A percentile compares a stretch with the other conserved stretches of the same genome.
Conservation (phyloP, 37 sponge, comb jelly and placozoan genomes). For the Bolinopsis microptera region DNA sequence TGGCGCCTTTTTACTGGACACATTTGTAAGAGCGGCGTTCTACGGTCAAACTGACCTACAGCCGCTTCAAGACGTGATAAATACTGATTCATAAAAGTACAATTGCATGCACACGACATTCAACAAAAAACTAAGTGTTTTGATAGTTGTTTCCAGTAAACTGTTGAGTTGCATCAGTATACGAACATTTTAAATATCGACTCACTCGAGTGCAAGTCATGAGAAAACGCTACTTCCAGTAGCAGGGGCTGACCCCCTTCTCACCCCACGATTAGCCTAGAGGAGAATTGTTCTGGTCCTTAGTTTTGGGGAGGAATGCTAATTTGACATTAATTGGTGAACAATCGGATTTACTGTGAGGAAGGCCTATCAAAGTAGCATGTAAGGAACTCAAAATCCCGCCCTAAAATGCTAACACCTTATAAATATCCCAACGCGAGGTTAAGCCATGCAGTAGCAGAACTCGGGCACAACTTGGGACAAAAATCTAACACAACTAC, state of each 20-base stretch:
- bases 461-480: not conserved
- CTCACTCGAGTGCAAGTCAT: too few relatives aligned
- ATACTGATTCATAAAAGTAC: not conserved
- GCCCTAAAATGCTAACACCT: not conserved
- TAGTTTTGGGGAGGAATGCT: not conserved
- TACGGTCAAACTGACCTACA: not conserved
- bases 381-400: not conserved
- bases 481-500: not conserved
- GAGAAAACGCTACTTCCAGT: too few relatives aligned
- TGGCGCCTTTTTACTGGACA: not conserved
- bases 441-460: not conserved
- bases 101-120: not conserved
- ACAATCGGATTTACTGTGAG: not conserved
- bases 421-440: not conserved
- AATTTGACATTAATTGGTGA: not conserved
- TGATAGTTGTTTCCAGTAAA: not conserved
- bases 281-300: not conserved
- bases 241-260: too few relatives aligned
- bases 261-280: too few relatives aligned
- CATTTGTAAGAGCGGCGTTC: not conserved
- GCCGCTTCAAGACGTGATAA: not conserved
- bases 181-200: not conserved
- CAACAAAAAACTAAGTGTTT: not conserved
- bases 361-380: not conserved
- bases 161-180: not conserved